Evolutionary conservation across 2,113 vertebrate species (phyloP).

Genomic region (Sciurus niger): DNA sequence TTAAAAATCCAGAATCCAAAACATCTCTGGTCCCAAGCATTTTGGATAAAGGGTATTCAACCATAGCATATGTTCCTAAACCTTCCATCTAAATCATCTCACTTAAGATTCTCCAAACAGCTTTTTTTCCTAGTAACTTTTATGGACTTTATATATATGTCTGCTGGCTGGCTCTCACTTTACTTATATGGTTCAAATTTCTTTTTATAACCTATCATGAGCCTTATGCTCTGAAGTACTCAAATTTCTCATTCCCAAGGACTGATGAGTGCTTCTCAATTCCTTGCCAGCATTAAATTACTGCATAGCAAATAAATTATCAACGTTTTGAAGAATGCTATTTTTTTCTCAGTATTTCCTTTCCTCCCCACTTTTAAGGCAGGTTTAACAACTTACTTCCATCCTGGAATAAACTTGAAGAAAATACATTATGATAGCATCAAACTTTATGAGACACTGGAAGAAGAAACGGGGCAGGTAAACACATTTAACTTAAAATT

Average conservation of each 20-base stretch:
- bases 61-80: not conserved
- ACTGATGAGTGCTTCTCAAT: not conserved
- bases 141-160: not conserved
- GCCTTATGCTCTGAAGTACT: not conserved
- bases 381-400: constrained; percentile 98
- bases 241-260: not conserved
- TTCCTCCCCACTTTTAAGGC: constrained; percentile 89
- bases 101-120: not conserved
- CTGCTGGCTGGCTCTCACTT: not conserved
- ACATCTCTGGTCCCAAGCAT: not conserved
- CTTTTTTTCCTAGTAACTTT: not conserved
- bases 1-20: not conserved
- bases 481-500: constrained; percentile 47
- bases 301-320: not conserved
- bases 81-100: not conserved
- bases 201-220: not conserved
- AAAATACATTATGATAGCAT: constrained; percentile 97
- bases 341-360: constrained; percentile 47
- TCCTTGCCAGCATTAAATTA: not conserved
- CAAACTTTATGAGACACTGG: constrained; percentile 96
- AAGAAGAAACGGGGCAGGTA: constrained; percentile 98
- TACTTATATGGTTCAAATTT: not conserved
- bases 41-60: not conserved
- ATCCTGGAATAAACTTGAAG: constrained; percentile 99
- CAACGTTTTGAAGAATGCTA: not conserved